These are phyloP conservation scores for Epinotia bilunana DNA, from an alignment of 2,888 invertebrate genomes.

Conservation along the genomic window DNA sequence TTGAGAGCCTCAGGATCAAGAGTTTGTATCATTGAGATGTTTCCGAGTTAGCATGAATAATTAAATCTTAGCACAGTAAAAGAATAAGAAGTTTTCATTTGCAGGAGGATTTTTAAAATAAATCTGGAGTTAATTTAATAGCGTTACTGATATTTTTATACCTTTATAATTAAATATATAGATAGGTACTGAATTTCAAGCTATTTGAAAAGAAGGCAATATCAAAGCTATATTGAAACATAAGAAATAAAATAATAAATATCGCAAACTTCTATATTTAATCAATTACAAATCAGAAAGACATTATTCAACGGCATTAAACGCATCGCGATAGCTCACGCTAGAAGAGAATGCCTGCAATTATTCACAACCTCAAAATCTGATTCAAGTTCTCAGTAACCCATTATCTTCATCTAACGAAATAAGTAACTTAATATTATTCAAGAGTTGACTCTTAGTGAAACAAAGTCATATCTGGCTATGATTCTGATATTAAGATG, in stretches of 20 bases:
- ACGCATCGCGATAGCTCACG: conserved; percentile 39
- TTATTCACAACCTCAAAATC: conserved; percentile 60
- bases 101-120: not conserved
- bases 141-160: not conserved
- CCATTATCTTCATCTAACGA: conserved; percentile 56
- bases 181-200: not conserved
- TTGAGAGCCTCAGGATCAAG: conserved; percentile 1
- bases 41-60: not conserved
- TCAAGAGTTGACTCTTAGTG: conserved; percentile 47
- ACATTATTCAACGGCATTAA: conserved; percentile 36
- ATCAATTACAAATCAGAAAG: conserved; percentile 32
- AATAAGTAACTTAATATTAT: conserved; percentile 51
- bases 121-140: not conserved
- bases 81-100: not conserved
- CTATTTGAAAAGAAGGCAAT: not conserved
- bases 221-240: not conserved
- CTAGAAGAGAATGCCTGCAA: conserved; percentile 47
- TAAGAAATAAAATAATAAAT: conserved; percentile 1
- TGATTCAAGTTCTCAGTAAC: conserved; percentile 60
- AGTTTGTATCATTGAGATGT: not conserved
- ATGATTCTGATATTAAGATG: conserved; percentile 22
- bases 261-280: conserved; percentile 22
- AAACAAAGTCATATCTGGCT: conserved; percentile 28
- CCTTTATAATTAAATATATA: too few relatives aligned
- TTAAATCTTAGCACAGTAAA: not conserved